A percentile compares a stretch with the other conserved stretches of the same genome.
These are phyloP conservation scores for Brenthis ino DNA, from an alignment of 2,888 invertebrate species.

Conservation along the genomic window DNA sequence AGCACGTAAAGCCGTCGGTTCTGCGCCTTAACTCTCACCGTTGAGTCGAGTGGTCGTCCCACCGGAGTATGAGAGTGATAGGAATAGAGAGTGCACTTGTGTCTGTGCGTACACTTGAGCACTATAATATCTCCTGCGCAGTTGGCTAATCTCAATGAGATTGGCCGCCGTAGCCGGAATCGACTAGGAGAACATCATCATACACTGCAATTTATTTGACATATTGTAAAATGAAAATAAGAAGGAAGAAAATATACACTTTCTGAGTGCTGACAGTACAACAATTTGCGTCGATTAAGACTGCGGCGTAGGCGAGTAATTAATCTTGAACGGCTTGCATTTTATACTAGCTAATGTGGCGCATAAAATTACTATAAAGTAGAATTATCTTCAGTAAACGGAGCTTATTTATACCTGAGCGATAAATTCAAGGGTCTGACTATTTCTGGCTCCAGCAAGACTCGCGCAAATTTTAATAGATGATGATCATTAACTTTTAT, in stretches of 20 bases:
- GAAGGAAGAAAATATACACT: not conserved
- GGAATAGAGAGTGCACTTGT: too few relatives aligned
- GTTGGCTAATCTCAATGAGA: too few relatives aligned
- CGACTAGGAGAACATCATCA: too few relatives aligned
- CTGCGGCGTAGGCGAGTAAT: slow-evolving; percentile 32
- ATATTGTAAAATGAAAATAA: too few relatives aligned
- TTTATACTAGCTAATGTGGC: slow-evolving; percentile 54
- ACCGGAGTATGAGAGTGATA: too few relatives aligned
- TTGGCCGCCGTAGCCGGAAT: too few relatives aligned
- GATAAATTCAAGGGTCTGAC: slow-evolving; percentile 30
- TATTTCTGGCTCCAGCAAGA: slow-evolving; percentile 21
- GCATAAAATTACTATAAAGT: slow-evolving; percentile 72
- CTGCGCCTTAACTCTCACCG: too few relatives aligned
- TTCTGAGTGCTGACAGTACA: slow-evolving; percentile 17
- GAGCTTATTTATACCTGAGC: slow-evolving; percentile 33
- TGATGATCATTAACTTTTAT: slow-evolving; percentile 9
- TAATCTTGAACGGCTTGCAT: slow-evolving; percentile 43
- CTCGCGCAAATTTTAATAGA: slow-evolving; percentile 21
- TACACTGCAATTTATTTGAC: too few relatives aligned
- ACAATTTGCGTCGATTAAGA: slow-evolving; percentile 33
- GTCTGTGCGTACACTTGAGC: too few relatives aligned
- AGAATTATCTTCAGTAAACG: slow-evolving; percentile 63
- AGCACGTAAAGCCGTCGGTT: too few relatives aligned
- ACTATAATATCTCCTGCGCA: too few relatives aligned
- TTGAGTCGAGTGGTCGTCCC: too few relatives aligned